Base-by-base conservation (phyloP, 2,113 vertebrate species). In the Paracanthobrama guichenoti region DNA sequence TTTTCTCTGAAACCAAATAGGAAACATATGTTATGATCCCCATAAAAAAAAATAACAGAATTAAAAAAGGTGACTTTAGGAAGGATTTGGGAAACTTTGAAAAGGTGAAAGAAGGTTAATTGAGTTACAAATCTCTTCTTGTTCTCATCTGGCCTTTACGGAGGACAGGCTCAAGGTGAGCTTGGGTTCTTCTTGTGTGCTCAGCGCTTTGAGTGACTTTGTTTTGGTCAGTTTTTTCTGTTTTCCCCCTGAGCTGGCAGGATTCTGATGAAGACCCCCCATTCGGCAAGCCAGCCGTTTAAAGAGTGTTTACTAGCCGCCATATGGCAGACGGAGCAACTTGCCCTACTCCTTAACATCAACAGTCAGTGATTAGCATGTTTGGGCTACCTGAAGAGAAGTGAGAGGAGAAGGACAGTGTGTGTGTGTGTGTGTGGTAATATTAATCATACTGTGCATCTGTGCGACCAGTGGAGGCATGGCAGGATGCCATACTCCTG, bases 401-500 rank as follows among this genome's bases (percentile, higher is more conserved):
- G 88, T 92, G 24, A 48, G 79, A 67, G 66, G 85, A 85, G 74
- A 86, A 77, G 76, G 88, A 83, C 35, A 66, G 71, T 79, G 87
- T 31, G 81, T 22, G 67, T 57, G 82, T 73, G 81, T 73, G 84
- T 50, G 83, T 79, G 64, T 64, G 57, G 71, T 78, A 83, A 86
- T 80, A 88, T 84, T 83, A 86, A 88, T 83, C 71, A 85, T 86
- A 69, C 57, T 28, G 35, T 88, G 92, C 95, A 95, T 95, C 95
- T 95, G 95, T 91, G 93, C 89, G 82, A 88, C 90, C 91, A 92
- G 92, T 71, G 84, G 92, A 89, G 92, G 5, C 0, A 88, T 94
- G 94, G 94, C 95, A 90, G 81, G 48, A 87, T 92, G 94, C 94
- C 93, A 92, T 78, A 81, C 84, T 60, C 24, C 90, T 66, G 89